Percentiles rank a stretch among this genome's conserved stretches.
Conservation (phyloP, 2,797 vertebrate genomes). For the Erethizon dorsatum region DNA sequence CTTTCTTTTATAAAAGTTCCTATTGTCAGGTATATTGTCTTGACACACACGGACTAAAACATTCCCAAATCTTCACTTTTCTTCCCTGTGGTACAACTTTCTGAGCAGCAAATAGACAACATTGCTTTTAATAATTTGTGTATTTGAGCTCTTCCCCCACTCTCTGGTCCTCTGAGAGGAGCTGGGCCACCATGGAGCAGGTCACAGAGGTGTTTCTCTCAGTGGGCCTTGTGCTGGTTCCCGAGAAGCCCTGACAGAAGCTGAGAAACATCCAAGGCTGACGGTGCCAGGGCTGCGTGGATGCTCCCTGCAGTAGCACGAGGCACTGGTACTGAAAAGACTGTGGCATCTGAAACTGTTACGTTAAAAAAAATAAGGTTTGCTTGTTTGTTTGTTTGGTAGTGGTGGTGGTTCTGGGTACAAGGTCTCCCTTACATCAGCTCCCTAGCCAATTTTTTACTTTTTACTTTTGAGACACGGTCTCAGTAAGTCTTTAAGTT, state of each 20-base stretch:
- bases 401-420: too few species aligned
- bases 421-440: too few species aligned
- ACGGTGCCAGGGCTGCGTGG: neutral
- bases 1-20: neutral
- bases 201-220: too few species aligned
- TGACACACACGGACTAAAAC: neutral
- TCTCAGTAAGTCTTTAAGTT: too few species aligned
- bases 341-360: constrained; percentile 89
- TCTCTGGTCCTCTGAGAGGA: neutral
- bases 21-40: neutral
- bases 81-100: neutral
- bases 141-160: neutral
- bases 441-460: too few species aligned
- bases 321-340: constrained; percentile 81
- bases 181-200: too few species aligned
- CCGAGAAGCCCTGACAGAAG: neutral
- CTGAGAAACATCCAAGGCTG: neutral
- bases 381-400: too few species aligned
- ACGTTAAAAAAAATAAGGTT: constrained; percentile 84
- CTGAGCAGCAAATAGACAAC: neutral
- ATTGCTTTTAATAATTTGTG: neutral
- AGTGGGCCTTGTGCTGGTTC: neutral
- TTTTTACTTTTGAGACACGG: too few species aligned
- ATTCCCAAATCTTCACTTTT: neutral
- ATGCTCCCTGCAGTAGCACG: neutral